Conservation (phyloP, 1,140 invertebrate species). For the Neodiprion virginianus region DNA sequence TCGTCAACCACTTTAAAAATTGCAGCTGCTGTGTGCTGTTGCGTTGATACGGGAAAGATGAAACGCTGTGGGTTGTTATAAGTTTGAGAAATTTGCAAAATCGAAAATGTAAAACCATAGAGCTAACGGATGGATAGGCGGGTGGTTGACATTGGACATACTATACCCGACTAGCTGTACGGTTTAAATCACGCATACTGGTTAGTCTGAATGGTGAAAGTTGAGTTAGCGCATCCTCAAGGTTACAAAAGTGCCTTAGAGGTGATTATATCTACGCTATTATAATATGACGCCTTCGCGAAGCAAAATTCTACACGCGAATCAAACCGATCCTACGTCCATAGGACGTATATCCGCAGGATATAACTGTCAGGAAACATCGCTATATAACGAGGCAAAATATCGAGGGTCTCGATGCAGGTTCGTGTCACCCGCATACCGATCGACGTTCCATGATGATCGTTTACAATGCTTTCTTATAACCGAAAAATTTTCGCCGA, state of each 20-base stretch:
- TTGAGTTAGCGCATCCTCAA: not conserved
- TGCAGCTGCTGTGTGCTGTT: not conserved
- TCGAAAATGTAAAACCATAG: not conserved
- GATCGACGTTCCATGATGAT: not conserved
- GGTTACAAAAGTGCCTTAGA: not conserved
- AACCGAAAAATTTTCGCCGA: too few species aligned
- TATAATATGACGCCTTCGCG: not conserved
- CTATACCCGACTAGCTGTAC: not conserved
- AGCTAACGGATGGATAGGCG: not conserved
- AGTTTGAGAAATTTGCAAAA: not conserved
- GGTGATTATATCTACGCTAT: not conserved
- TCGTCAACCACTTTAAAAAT: too few species aligned
- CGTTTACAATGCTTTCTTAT: not conserved
- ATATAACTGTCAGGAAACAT: not conserved
- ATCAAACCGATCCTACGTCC: not conserved
- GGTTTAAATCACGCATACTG: not conserved
- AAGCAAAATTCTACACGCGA: not conserved
- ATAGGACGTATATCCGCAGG: not conserved
- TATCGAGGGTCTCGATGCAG: not conserved
- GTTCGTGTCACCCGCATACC: not conserved
- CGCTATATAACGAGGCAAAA: not conserved
- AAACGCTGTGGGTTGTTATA: not conserved
- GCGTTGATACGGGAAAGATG: not conserved
- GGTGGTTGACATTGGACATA: not conserved
- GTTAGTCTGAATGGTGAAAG: not conserved